Percentiles rank a stretch among this genome's conserved stretches.
Evolutionary conservation across 2,888 invertebrate genomes (phyloP).

Genomic region (Leptinotarsa peninsularis): DNA sequence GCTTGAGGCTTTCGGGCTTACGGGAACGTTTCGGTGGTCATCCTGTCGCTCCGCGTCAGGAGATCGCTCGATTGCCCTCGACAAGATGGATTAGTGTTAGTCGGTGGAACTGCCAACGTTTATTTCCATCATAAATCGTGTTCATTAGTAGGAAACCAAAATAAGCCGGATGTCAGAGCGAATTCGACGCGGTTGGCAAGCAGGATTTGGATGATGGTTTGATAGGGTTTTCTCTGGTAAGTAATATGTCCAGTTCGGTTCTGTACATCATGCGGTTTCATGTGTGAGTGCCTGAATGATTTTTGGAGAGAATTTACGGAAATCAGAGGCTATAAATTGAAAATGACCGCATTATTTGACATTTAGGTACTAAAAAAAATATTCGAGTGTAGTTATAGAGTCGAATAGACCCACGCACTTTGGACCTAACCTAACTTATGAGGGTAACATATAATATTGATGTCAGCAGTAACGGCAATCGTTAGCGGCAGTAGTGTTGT

Average conservation of each 20-base stretch:
- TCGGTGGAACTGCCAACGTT: slow-evolving; percentile 37
- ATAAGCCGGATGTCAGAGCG: slow-evolving; percentile 30
- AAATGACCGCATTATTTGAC: too few relatives aligned
- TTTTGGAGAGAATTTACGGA: too few relatives aligned
- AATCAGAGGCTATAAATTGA: too few relatives aligned
- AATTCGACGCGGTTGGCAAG: slow-evolving; percentile 20
- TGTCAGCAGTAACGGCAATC: too few relatives aligned
- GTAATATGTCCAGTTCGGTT: background rate
- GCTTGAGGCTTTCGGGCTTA: slow-evolving; percentile 43
- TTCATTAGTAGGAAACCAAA: slow-evolving; percentile 37
- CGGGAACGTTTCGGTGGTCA: slow-evolving; percentile 55
- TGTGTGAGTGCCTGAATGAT: too few relatives aligned
- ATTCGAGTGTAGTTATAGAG: too few relatives aligned
- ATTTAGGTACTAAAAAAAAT: too few relatives aligned
- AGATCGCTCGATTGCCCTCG: slow-evolving; percentile 55
- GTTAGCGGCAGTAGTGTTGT: too few relatives aligned
- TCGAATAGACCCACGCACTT: too few relatives aligned
- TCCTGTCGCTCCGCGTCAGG: slow-evolving; percentile 56
- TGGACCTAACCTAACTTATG: too few relatives aligned
- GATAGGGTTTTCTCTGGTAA: background rate
- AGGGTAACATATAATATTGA: too few relatives aligned
- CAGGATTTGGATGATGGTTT: slow-evolving; percentile 13
- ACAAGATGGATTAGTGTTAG: slow-evolving; percentile 54
- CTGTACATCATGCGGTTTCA: too few relatives aligned
- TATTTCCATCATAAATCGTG: slow-evolving; percentile 40